Evolutionary conservation across 2,888 invertebrate genomes (phyloP), one percentile per base, ranked within the genome.

Genomic region (Microchrysa polita): DNA sequence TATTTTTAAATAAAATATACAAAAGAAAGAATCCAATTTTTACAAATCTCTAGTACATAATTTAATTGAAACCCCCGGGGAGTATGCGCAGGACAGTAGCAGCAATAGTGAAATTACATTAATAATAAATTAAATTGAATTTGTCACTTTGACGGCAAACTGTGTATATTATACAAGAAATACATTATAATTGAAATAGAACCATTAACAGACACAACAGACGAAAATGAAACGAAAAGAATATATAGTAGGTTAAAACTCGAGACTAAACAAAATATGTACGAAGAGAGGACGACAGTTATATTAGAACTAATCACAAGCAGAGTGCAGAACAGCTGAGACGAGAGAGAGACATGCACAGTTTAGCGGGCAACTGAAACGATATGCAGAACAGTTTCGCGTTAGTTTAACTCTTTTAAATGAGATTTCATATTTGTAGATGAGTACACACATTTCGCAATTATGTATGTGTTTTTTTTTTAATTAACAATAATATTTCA

Each of bases 1-100:
- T 69, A 57, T 40, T 69, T 69, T 69, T 55, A 69, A 69, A 69
- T 55, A 34, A 57, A 69, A 57, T 69, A 57, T 69, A 57, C 55
- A 69, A 67, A n/a, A n/a, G n/a, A n/a, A n/a, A n/a, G n/a, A n/a
- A n/a, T n/a, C n/a, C 9, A 69, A 69, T 69, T 65, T 65, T 65
- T 65, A 65, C 65, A 48, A n/a, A 48, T 48, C 44, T 48, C 44
- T 65, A 65, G 65, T 65, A n/a, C n/a, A n/a, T n/a, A 65, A 65
- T 34, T 34, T 34, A 34, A 34, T n/a, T 34, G 27, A 5, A 34
- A n/a, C n/a, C n/a, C 27, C 27, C 27, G 27, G 7, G n/a, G 27
- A 34, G 27, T 34, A 34, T 61, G 61, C 40, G 61, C 61, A 40
- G 40, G 23, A 67, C 52, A 67, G n/a, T n/a, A n/a, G n/a, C n/a